phyloP scores from a whole-genome alignment of 2,888 invertebrate genomes.

The Lycocerus yunnanus region DNA sequence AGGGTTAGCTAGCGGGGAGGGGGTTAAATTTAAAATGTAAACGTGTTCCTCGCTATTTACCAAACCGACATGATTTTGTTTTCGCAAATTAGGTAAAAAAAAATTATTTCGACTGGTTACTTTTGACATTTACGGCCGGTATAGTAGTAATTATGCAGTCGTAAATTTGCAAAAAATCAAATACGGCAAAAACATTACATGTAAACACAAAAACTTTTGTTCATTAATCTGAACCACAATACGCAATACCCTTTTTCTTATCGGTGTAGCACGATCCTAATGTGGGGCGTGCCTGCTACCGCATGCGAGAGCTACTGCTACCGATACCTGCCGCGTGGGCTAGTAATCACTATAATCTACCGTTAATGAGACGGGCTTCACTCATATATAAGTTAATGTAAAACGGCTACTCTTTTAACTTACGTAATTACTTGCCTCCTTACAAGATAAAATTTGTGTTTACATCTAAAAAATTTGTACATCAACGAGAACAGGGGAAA shows the following conservation, averaged over 20 bases:
- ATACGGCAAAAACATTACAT: not conserved
- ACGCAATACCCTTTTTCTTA: slow-evolving; percentile 31
- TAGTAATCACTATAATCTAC: slow-evolving; percentile 50
- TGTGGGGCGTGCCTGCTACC: slow-evolving; percentile 42
- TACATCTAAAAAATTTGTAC: not conserved
- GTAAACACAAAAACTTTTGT: not conserved
- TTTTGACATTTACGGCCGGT: too few species aligned
- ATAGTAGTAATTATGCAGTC: not conserved
- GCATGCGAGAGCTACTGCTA: slow-evolving; percentile 37
- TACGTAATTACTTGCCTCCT: not conserved
- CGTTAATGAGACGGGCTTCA: slow-evolving; percentile 49
- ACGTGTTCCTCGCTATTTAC: too few species aligned
- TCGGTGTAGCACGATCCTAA: slow-evolving; percentile 40
- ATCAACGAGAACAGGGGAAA: not conserved
- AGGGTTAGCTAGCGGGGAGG: too few species aligned
- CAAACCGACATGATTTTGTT: too few species aligned
- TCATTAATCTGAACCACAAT: not conserved
- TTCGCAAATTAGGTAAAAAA: too few species aligned
- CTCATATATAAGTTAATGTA: slow-evolving; percentile 42
- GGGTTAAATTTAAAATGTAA: too few species aligned
- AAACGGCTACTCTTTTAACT: slow-evolving; percentile 29
- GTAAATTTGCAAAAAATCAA: not conserved
- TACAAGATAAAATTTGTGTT: not conserved
- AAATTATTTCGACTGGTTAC: too few species aligned
- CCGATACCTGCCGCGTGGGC: slow-evolving; percentile 44